Evolutionary conservation across 2,797 vertebrate genomes (phyloP).

Genomic region (Pipistrellus kuhlii): DNA sequence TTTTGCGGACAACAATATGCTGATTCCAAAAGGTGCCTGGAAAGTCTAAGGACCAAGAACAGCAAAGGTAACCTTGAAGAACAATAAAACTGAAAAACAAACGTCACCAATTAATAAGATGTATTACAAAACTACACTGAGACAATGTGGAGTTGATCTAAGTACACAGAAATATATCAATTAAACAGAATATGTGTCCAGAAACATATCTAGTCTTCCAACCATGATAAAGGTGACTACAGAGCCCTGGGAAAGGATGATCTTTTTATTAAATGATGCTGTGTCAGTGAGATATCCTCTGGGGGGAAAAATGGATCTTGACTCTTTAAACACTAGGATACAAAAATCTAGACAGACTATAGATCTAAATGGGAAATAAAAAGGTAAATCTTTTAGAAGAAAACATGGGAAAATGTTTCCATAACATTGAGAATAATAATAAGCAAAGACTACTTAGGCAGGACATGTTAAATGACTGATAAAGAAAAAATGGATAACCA

Average conservation of each 20-base stretch:
- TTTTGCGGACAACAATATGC: not conserved
- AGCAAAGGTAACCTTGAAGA: not conserved
- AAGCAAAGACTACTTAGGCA: conserved; percentile 31
- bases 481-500: not conserved
- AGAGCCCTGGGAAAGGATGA: not conserved
- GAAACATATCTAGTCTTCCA: not conserved
- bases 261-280: conserved; percentile 15
- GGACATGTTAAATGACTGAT: not conserved
- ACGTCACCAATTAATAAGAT: not conserved
- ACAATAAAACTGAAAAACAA: not conserved
- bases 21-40: not conserved
- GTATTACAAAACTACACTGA: not conserved
- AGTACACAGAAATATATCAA: conserved; percentile 4
- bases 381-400: conserved; percentile 24
- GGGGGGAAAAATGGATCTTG: not conserved
- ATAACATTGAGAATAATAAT: not conserved
- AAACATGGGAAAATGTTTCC: conserved; percentile 39
- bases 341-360: conserved; percentile 18
- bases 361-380: conserved; percentile 28
- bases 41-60: not conserved
- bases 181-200: not conserved
- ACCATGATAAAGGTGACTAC: not conserved
- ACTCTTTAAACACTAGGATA: not conserved
- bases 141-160: not conserved
- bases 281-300: not conserved